phyloP scores from a whole-genome alignment of 2,888 invertebrate species.

The Drosophila sordidula region DNA sequence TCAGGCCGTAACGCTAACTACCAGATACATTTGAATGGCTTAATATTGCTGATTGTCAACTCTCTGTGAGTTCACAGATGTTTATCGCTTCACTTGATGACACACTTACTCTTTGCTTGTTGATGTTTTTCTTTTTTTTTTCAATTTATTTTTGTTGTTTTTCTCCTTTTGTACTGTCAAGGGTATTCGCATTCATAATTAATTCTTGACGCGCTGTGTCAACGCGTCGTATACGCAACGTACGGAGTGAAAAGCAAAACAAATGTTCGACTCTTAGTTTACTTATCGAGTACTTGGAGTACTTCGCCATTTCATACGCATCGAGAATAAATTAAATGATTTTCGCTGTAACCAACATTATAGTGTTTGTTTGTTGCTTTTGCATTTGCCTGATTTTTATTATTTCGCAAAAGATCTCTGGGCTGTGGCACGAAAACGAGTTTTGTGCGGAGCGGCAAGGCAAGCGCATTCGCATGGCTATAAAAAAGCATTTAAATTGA shows the following conservation, averaged over 20 bases:
- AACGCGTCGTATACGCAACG: slow-evolving; percentile 61
- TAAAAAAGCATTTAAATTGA: slow-evolving; percentile 69
- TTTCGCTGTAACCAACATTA: slow-evolving; percentile 36
- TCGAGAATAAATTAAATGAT: slow-evolving; percentile 72
- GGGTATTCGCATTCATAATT: slow-evolving; percentile 46
- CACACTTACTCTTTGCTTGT: slow-evolving; percentile 20
- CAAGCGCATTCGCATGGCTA: slow-evolving; percentile 54
- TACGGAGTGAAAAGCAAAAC: slow-evolving; percentile 26
- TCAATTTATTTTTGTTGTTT: slow-evolving; percentile 1
- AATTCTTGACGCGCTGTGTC: slow-evolving; percentile 49
- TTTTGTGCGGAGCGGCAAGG: slow-evolving; percentile 51
- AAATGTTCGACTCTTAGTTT: slow-evolving; percentile 24
- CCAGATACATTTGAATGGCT: not conserved
- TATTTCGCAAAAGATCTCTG: slow-evolving; percentile 36
- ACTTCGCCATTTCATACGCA: slow-evolving; percentile 60
- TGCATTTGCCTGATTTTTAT: slow-evolving; percentile 21
- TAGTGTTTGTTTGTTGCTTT: slow-evolving; percentile 33
- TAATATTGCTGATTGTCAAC: slow-evolving; percentile 5
- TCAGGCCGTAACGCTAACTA: not conserved
- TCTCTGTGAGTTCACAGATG: slow-evolving; percentile 7
- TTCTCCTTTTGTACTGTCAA: slow-evolving; percentile 35
- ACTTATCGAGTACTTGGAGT: slow-evolving; percentile 42
- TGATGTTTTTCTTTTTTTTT: not conserved
- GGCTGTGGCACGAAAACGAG: slow-evolving; percentile 44
- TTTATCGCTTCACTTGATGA: slow-evolving; percentile 10